Evolutionary conservation across 2,797 vertebrate genomes (phyloP).

Genomic region (Esox masquinongy): DNA sequence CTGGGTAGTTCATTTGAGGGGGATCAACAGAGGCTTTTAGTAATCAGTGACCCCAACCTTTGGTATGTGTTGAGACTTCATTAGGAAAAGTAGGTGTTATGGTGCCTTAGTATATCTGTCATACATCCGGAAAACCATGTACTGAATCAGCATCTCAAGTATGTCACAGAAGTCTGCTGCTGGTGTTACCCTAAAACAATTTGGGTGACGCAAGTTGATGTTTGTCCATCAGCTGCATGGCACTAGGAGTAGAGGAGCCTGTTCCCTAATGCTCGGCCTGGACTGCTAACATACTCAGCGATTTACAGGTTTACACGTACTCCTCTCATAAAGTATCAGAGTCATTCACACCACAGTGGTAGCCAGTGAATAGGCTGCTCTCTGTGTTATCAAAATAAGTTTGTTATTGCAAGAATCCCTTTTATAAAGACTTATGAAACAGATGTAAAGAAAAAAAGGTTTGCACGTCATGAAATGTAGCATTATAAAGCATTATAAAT

Average conservation of each 20-base stretch:
- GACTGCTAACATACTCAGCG: not conserved
- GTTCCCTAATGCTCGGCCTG: not conserved
- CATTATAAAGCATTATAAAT: not conserved
- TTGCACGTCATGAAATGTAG: not conserved
- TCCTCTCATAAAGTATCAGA: conserved; percentile 17
- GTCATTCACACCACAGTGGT: conserved; percentile 27
- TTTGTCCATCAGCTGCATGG: not conserved
- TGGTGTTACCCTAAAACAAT: not conserved
- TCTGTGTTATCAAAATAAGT: conserved; percentile 1
- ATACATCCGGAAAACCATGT: not conserved
- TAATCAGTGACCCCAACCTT: not conserved
- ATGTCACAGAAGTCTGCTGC: not conserved
- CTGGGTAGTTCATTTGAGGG: not conserved
- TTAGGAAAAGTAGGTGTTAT: not conserved
- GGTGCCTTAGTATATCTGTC: not conserved
- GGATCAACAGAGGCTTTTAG: not conserved
- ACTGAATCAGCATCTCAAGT: not conserved
- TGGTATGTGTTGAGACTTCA: not conserved
- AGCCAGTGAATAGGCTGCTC: not conserved
- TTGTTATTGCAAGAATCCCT: not conserved
- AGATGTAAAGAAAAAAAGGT: not conserved
- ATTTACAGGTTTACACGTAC: conserved; percentile 44
- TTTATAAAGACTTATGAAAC: not conserved
- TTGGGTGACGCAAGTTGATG: not conserved
- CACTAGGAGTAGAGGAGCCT: not conserved